Conservation (phyloP, 2,797 vertebrate genomes). For the Epinephelus coioides region DNA sequence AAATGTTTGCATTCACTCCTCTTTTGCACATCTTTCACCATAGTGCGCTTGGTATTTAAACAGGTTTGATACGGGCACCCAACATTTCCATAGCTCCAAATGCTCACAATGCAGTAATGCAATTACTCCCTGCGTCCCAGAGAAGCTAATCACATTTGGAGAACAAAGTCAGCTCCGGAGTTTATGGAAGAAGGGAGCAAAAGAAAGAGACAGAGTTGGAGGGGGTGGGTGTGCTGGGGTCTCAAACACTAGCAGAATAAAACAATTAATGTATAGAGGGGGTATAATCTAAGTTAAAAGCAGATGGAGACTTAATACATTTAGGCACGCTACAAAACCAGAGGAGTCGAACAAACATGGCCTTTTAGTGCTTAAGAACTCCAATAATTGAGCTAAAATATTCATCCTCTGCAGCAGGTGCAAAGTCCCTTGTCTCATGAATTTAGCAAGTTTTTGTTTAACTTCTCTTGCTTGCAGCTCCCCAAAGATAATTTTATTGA, state of each 20-base stretch:
- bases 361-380: constrained; percentile 58
- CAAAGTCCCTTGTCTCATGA: constrained; percentile 43
- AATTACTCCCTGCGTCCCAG: constrained; percentile 85
- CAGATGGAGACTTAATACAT: constrained; percentile 87
- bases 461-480: constrained; percentile 33
- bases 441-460: constrained; percentile 53
- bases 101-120: constrained; percentile 86
- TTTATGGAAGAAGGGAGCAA: constrained; percentile 79
- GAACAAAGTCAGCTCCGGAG: constrained; percentile 86
- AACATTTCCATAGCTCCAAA: constrained; percentile 80
- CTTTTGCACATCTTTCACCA: constrained; percentile 71
- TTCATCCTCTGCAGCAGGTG: constrained; percentile 75
- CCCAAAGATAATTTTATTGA: constrained; percentile 53
- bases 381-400: constrained; percentile 64
- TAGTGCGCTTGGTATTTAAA: constrained; percentile 79
- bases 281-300: constrained; percentile 83
- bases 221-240: constrained; percentile 58
- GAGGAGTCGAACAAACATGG: constrained; percentile 68
- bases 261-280: constrained; percentile 84
- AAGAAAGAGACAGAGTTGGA: constrained; percentile 69
- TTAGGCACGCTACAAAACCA: constrained; percentile 84
- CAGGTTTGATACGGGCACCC: constrained; percentile 85
- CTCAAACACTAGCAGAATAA: constrained; percentile 80
- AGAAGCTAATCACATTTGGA: constrained; percentile 88
- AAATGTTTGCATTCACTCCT: constrained; percentile 78